Evolutionary conservation across 1,140 invertebrate species (phyloP).

Genomic region (Sinella curviseta): DNA sequence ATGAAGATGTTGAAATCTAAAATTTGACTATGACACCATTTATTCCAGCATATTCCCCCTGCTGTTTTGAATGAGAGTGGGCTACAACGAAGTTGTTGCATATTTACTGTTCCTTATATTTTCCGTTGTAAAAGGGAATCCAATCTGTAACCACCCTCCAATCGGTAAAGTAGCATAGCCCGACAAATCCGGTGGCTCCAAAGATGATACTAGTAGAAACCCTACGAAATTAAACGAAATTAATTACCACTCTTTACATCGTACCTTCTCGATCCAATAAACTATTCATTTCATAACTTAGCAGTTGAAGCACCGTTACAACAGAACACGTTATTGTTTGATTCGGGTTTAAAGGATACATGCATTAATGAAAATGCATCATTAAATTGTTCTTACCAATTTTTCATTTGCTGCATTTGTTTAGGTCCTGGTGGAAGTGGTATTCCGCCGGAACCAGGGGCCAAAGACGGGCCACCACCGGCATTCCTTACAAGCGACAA

Average conservation of each 20-base stretch:
- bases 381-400: slow-evolving; percentile 37
- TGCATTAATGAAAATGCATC: too few species aligned
- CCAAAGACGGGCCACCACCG: neutral
- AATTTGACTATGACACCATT: neutral
- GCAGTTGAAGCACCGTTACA: too few species aligned
- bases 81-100: neutral
- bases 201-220: slow-evolving; percentile 62
- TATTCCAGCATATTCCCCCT: neutral
- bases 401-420: slow-evolving; percentile 41
- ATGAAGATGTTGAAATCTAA: too few species aligned
- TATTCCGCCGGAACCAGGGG: neutral
- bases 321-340: too few species aligned
- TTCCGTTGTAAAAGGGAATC: slow-evolving; percentile 72
- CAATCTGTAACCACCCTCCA: slow-evolving; percentile 72
- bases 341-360: too few species aligned
- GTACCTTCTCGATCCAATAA: neutral
- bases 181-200: slow-evolving; percentile 62
- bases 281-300: too few species aligned
- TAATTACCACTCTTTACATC: neutral
- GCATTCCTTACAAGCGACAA: slow-evolving; percentile 14
- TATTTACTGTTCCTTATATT: slow-evolving; percentile 58
- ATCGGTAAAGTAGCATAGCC: slow-evolving; percentile 70
- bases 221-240: slow-evolving; percentile 56
- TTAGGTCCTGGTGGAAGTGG: slow-evolving; percentile 34
- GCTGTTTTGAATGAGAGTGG: too few species aligned